These are phyloP conservation scores for Enteromius anoplus DNA, from an alignment of 2,797 vertebrate species.

Conservation along the genomic window DNA sequence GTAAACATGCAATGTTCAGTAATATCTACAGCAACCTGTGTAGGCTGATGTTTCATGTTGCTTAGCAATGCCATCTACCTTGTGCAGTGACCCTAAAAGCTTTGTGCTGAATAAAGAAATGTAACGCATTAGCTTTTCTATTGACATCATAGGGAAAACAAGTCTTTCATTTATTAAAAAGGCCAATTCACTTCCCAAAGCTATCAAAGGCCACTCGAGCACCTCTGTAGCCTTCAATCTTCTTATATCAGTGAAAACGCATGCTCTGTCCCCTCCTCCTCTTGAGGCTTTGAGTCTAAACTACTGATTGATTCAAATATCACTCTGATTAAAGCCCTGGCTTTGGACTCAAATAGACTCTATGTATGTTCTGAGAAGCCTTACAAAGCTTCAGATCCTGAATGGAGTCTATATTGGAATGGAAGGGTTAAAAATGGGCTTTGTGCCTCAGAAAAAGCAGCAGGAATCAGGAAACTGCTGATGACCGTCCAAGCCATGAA, in stretches of 20 bases:
- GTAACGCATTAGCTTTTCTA: slow-evolving; percentile 27
- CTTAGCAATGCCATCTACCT: slow-evolving; percentile 4
- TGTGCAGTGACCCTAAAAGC: slow-evolving; percentile 21
- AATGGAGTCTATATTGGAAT: slow-evolving; percentile 30
- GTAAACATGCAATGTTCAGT: not conserved
- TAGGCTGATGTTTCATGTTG: slow-evolving; percentile 15
- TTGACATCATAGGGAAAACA: slow-evolving; percentile 43
- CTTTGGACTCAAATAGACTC: slow-evolving; percentile 51
- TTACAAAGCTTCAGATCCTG: slow-evolving; percentile 43
- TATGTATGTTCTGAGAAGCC: slow-evolving; percentile 29
- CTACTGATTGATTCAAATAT: slow-evolving; percentile 62
- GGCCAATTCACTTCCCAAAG: slow-evolving; percentile 53
- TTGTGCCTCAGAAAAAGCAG: slow-evolving; percentile 59
- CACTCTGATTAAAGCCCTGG: slow-evolving; percentile 62
- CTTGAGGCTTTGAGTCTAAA: slow-evolving; percentile 60
- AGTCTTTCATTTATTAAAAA: slow-evolving; percentile 51
- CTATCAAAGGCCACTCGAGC: slow-evolving; percentile 54
- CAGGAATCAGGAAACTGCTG: slow-evolving; percentile 73
- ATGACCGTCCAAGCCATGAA: slow-evolving; percentile 69
- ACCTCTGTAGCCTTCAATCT: slow-evolving; percentile 49
- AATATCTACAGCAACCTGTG: not conserved
- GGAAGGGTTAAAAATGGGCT: slow-evolving; percentile 63
- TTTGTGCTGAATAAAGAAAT: slow-evolving; percentile 41
- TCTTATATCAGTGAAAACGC: slow-evolving; percentile 23
- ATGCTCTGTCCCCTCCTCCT: slow-evolving; percentile 49